Evolutionary conservation across 2,888 invertebrate genomes (phyloP).

Genomic region (Alviniconcha strummeri): DNA sequence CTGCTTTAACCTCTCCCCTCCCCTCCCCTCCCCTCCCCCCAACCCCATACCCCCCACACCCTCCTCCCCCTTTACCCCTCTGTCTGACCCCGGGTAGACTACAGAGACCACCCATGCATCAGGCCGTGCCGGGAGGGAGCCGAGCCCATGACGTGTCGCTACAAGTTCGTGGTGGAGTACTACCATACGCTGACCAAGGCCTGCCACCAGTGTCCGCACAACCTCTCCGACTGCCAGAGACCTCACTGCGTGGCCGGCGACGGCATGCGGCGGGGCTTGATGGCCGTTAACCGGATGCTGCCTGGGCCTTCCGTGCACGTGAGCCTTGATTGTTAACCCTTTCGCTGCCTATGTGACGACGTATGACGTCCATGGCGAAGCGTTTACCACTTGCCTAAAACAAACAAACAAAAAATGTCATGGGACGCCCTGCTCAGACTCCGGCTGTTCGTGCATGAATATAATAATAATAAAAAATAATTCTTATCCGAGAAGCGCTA

Average conservation of each 20-base stretch:
- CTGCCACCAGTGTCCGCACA: conserved; percentile 87
- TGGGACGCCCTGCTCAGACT: too few relatives aligned
- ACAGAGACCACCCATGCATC: conserved; percentile 78
- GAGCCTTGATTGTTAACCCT: conserved; percentile 21
- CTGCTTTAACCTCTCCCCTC: background rate
- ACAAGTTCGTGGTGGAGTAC: conserved; percentile 85
- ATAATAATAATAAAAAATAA: too few relatives aligned
- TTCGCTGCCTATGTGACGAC: too few relatives aligned
- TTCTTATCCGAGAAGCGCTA: too few relatives aligned
- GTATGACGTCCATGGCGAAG: too few relatives aligned
- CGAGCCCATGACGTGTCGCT: conserved; percentile 81
- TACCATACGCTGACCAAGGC: conserved; percentile 91
- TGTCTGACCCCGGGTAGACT: conserved; percentile 45
- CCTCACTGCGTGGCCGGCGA: conserved; percentile 90
- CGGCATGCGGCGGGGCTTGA: conserved; percentile 84
- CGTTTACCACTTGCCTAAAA: too few relatives aligned
- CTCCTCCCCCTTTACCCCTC: background rate
- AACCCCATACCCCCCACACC: background rate
- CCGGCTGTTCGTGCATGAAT: too few relatives aligned
- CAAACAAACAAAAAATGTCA: too few relatives aligned
- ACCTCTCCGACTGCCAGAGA: conserved; percentile 83
- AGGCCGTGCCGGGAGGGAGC: conserved; percentile 79
- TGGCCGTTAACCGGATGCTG: conserved; percentile 86
- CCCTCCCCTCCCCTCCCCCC: background rate
- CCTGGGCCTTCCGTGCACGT: conserved; percentile 85